Evolutionary conservation across 2,888 invertebrate genomes (phyloP).

Genomic region (Meteorus colon): DNA sequence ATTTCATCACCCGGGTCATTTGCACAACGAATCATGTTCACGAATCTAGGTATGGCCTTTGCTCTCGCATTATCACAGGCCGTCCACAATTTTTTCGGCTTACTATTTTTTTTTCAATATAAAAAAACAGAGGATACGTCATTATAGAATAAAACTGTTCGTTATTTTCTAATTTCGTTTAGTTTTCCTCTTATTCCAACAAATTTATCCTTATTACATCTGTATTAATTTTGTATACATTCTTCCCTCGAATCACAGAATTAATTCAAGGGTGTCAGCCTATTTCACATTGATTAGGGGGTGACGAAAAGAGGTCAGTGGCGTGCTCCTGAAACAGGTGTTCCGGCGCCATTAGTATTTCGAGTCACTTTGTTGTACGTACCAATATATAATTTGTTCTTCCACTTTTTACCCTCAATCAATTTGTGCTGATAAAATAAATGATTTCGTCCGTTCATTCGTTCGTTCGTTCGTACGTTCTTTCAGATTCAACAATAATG

Average conservation of each 20-base stretch:
- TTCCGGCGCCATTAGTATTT: constrained; percentile 25
- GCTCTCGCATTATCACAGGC: constrained; percentile 65
- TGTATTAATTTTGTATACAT: neutral
- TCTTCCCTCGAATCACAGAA: constrained; percentile 1
- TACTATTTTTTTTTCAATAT: constrained; percentile 20
- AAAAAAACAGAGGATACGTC: neutral
- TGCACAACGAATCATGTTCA: constrained; percentile 70
- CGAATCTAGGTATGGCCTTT: constrained; percentile 60
- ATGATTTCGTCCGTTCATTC: neutral
- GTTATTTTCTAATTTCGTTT: neutral
- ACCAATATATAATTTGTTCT: neutral
- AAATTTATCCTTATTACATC: constrained; percentile 13
- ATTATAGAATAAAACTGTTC: neutral
- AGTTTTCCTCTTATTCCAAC: neutral
- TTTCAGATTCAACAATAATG: no score
- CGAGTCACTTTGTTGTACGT: neutral
- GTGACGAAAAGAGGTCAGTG: constrained; percentile 43
- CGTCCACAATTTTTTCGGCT: constrained; percentile 26
- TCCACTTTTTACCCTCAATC: neutral
- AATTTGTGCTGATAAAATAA: neutral
- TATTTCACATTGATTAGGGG: constrained; percentile 37
- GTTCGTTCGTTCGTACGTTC: no score
- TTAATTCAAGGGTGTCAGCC: constrained; percentile 1
- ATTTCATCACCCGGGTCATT: constrained; percentile 65
- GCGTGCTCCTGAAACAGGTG: constrained; percentile 43